Conservation (phyloP, 2,797 vertebrate species). For the Lacerta agilis region DNA sequence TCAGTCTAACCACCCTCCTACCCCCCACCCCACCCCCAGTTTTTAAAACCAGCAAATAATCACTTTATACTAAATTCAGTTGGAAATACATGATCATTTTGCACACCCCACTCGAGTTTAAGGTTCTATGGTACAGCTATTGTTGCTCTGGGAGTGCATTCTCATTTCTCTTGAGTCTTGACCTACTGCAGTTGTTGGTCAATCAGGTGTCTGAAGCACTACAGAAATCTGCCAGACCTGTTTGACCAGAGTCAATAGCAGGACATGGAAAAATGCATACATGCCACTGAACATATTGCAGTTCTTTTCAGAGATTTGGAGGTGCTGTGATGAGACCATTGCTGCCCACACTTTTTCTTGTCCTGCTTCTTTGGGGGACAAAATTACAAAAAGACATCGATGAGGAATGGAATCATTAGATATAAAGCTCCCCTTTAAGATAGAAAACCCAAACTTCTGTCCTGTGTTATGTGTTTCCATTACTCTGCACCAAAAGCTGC, state of each 20-base stretch:
- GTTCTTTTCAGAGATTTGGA: neutral
- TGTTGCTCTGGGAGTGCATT: neutral
- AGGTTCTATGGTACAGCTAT: neutral
- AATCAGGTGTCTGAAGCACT: neutral
- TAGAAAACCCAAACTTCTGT: neutral
- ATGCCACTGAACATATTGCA: neutral
- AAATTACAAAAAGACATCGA: too few relatives aligned
- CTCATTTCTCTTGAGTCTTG: neutral
- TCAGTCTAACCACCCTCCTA: too few relatives aligned
- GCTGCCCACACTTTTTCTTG: neutral
- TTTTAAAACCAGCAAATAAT: neutral
- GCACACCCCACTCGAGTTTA: too few relatives aligned
- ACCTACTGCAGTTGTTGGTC: neutral
- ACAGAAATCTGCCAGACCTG: conserved; percentile 15
- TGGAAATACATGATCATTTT: neutral
- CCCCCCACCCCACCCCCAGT: neutral
- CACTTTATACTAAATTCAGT: neutral
- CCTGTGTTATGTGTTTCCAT: neutral
- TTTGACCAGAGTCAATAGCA: conserved; percentile 6
- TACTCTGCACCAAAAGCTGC: neutral
- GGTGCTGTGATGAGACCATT: neutral
- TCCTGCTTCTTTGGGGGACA: neutral
- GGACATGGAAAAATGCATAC: neutral
- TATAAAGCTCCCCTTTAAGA: neutral
- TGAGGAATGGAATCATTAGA: neutral